Evolutionary conservation across 2,888 invertebrate genomes (phyloP).

Genomic region (Tetramorium bicarinatum): DNA sequence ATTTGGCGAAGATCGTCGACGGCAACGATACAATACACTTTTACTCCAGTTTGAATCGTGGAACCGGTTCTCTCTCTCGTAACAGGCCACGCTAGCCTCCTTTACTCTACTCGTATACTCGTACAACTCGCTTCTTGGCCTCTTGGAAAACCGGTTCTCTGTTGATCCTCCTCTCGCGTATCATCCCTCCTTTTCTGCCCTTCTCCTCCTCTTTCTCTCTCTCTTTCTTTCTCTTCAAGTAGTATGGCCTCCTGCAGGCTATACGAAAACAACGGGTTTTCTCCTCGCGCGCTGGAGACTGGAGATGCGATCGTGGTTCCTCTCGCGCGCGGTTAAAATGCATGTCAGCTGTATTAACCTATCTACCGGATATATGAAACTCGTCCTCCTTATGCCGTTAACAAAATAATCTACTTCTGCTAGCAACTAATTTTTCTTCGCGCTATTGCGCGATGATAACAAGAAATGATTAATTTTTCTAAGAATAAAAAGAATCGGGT

Average conservation of each 20-base stretch:
- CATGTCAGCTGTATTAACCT: slow-evolving; percentile 63
- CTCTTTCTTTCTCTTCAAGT: slow-evolving; percentile 67
- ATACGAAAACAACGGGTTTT: slow-evolving; percentile 76
- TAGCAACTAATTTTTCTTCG: not conserved
- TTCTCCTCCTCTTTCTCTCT: slow-evolving; percentile 28
- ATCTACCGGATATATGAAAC: slow-evolving; percentile 7
- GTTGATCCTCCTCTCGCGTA: slow-evolving; percentile 49
- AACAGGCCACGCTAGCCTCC: slow-evolving; percentile 80
- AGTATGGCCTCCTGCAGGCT: slow-evolving; percentile 72
- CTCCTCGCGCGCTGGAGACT: slow-evolving; percentile 55
- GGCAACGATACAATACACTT: slow-evolving; percentile 78
- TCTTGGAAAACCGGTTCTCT: slow-evolving; percentile 70
- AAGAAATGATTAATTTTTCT: not conserved
- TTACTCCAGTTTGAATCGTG: slow-evolving; percentile 83
- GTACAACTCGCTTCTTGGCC: slow-evolving; percentile 56
- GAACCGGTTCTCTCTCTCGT: slow-evolving; percentile 81
- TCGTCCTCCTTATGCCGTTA: not conserved
- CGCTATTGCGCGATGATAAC: not conserved
- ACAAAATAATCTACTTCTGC: slow-evolving; percentile 6
- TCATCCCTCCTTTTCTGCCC: slow-evolving; percentile 26
- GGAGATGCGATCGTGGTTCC: slow-evolving; percentile 28
- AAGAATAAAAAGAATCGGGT: not conserved
- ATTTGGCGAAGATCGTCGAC: slow-evolving; percentile 69
- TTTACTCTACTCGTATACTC: slow-evolving; percentile 66
- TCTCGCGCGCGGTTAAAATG: slow-evolving; percentile 53